Evolutionary conservation across 2,888 invertebrate genomes (phyloP), one percentile per base, ranked within the genome.

Genomic region (Drosophila flavopinicola): DNA sequence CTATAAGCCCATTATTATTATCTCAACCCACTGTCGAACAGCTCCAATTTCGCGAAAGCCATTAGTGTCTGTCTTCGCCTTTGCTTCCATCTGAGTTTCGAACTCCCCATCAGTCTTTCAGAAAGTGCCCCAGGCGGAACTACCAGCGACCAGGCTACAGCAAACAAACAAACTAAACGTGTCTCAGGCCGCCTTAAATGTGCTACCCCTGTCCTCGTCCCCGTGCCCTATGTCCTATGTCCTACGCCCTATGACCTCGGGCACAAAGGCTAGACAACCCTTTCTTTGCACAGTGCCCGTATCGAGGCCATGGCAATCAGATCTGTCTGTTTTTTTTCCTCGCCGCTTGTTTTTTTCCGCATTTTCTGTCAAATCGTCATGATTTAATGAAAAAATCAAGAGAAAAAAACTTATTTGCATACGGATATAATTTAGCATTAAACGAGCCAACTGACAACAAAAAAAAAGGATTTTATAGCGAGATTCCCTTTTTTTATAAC

Each of bases 341-440:
- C 41, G 7, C 15, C 20, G 27, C 29, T 49, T 47, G 57, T 65
- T 67, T 66, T 58, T 60, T 60, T 64, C 37, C 32, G 32, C 44
- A 60, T 64, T 68, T 66, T 66, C 82, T 75, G 73, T 86, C 76
- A 84, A 86, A 86, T 85, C 85, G 83, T 83, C 84, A 87, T 87
- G 84, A 83, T 83, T 83, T 83, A 87, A 87, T 83, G 83, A 87
- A 87, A 87, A 88, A 84, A 75, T 75, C 69, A 72, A 66, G 47
- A 61, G 67, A 70, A 75, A 87, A 86, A 88, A 87, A 88, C 79
- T 52, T 80, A 88, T 88, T 87, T 87, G 85, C 87, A 88, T 87
- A 88, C 59, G 88, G 78, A 86, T 86, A 87, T 88, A 88, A 87
- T 84, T 87, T 82, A 87, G 82, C 83, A 87, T 85, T 82, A 88